Evolutionary conservation across 2,888 invertebrate species (phyloP), one percentile per base, ranked within the genome.

Genomic region (Tridacna crocea): DNA sequence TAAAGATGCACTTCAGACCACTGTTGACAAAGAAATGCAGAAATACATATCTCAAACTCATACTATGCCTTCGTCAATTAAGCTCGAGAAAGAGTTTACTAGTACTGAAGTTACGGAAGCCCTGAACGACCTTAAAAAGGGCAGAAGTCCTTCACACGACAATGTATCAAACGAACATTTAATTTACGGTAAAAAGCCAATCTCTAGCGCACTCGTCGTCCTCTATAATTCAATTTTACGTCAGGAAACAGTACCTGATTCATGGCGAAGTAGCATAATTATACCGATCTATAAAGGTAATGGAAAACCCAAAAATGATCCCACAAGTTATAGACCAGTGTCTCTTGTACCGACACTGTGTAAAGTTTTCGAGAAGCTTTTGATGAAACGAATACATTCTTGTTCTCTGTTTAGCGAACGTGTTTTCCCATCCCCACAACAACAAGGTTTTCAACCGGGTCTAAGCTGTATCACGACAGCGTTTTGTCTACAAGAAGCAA

Each of bases 221-320:
- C 48, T 77, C 4, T 81, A 51, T 26, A 75, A 75, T 51, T 48
- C 13, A 8, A 70, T 74, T 11, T 26, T 75, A 0, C 22, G 61
- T 17, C 15, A 66, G 19, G 82, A 78, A 46, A 46, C 46, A 10
- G 48, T 72, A 0, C 82, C 82, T 8, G 36, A 61, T 47, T 55
- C 46, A 15, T 82, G 82, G 77, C 74, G 78, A 60, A 51, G 58
- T 27, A 70, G 78, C 19, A 24, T 75, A 36, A 72, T 82, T 46
- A 75, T 78, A 24, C 82, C 78, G 0, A 70, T 82, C 17, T 77
- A 75, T 26, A 82, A 77, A 72, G 82, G 82, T 12, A 72, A 60
- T 22, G 75, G 75, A 8, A 82, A 82, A 72, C 65, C 24, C 17
- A 75, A 72, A 61, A 36, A 68, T 15, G 74, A 77, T 13, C 78